Conservation (phyloP, 2,113 vertebrate genomes). For the Daubentonia madagascariensis region DNA sequence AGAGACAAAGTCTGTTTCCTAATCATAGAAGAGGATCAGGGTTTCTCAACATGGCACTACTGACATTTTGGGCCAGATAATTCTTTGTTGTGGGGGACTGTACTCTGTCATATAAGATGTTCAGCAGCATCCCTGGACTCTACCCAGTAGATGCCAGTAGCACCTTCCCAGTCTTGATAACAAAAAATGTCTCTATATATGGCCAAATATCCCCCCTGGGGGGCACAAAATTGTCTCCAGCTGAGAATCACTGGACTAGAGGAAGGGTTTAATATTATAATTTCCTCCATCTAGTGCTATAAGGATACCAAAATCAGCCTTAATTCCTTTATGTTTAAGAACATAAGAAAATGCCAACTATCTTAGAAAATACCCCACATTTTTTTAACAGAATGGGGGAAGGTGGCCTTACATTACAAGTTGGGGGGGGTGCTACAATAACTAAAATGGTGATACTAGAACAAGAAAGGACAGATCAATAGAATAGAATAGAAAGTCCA, state of each 20-base stretch:
- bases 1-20: conserved; percentile 42
- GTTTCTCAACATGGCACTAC: conserved; percentile 6
- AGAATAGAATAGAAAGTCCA: neutral
- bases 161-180: neutral
- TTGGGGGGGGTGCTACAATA: neutral
- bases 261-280: neutral
- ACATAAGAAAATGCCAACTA: conserved; percentile 17
- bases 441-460: neutral
- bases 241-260: neutral
- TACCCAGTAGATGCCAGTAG: neutral
- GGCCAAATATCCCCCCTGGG: neutral
- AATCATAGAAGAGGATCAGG: neutral
- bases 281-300: neutral
- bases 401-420: neutral
- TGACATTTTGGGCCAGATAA: neutral
- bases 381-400: neutral
- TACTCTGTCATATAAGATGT: neutral
- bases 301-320: neutral
- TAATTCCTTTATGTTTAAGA: conserved; percentile 19
- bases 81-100: neutral
- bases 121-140: neutral
- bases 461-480: neutral
- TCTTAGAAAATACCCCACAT: neutral
- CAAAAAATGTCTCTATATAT: neutral
- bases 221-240: neutral